phyloP scores from a whole-genome alignment of 2,888 invertebrate species.

The Tenthredo livida region DNA sequence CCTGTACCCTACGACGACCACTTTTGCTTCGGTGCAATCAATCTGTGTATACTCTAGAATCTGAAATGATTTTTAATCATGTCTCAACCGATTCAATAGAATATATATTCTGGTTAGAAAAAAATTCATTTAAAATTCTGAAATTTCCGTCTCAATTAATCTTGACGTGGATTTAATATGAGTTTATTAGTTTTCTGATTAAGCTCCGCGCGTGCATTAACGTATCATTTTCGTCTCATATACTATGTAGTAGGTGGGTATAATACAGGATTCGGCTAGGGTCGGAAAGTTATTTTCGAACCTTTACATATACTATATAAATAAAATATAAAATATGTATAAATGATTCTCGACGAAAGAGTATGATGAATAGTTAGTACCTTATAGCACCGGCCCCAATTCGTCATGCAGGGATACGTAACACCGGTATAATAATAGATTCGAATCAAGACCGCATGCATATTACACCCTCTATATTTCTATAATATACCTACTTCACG shows the following conservation, averaged over 20 bases:
- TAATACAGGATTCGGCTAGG: not conserved
- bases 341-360: constrained; percentile 12
- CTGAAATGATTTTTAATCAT: not conserved
- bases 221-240: not conserved
- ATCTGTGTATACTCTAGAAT: no score
- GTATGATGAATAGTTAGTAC: constrained; percentile 9
- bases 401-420: constrained; percentile 40
- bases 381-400: not conserved
- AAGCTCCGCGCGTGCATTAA: not conserved
- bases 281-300: not conserved
- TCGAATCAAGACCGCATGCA: not conserved
- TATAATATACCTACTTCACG: not conserved
- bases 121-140: not conserved
- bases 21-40: no score
- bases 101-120: not conserved
- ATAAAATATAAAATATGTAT: not conserved
- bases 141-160: not conserved
- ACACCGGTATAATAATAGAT: constrained; percentile 43
- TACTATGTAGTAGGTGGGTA: not conserved
- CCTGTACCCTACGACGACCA: no score
- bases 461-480: not conserved
- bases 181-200: not conserved
- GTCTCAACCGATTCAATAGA: not conserved
- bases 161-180: not conserved
- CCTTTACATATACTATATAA: not conserved